Evolutionary conservation across 2,888 invertebrate genomes (phyloP), one percentile per base, ranked within the genome.

Genomic region (Amitus sp.): DNA sequence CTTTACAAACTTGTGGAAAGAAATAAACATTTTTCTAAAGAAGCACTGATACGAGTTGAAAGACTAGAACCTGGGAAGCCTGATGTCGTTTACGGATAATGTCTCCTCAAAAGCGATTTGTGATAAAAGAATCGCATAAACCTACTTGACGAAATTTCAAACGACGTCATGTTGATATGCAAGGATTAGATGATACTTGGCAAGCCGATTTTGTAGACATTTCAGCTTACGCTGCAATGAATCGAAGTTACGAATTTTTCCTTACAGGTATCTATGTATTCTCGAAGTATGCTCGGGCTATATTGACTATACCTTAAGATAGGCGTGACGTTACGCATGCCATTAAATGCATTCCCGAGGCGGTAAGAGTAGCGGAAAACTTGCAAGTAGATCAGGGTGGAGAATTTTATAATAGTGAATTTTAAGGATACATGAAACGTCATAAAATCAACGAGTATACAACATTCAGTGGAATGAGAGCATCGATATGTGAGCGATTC

Each of bases 191-290:
- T 30, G 46, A 39, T 9, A 49, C 13, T 1, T 37, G 39, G 80
- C 82, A 82, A 73, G 75, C 76, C 3, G 82, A 83, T 73, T 67
- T 82, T 10, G 78, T 75, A 4, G 75, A 76, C 56, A 73, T 79
- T 74, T 51, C 49, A 13, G 47, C 64, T 30, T 77, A 73, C 72
- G 47, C 76, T 13, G 52, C 69, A 30, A 82, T 79, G 60, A 73
- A 68, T 2, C 69, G 69, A 2, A 72, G 68, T 65, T 70, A 73
- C 37, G 77, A 73, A 53, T 67, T 81, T 19, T 62, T 82, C 40
- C 13, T 37, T 2, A 70, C 73, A 13, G 69, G 78, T n/a, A 82
- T 80, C 23, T 78, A 82, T 67, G 61, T 67, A 15, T 81, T 80
- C 67, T 78, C 77, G 0, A 82, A 82, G 70, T 80, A 66, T 68